Evolutionary conservation across 2,797 vertebrate species (phyloP), one percentile per base, ranked within the genome.

Genomic region (Labeo calbasu): DNA sequence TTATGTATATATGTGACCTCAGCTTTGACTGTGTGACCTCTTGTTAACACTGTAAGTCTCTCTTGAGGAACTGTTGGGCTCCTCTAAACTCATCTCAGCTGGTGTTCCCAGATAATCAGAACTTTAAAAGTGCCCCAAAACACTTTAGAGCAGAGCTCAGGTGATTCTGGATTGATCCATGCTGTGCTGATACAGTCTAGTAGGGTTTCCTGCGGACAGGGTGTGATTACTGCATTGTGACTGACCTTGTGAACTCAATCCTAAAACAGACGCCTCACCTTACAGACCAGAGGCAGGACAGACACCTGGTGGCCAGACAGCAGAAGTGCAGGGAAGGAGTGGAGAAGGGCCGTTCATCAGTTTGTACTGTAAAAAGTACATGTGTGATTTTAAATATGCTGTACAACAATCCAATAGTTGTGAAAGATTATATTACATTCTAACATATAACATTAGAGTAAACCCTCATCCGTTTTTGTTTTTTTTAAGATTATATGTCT

Each of bases 291-390:
- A 79, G 53, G 66, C 84, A 79, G 69, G 82, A 82, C 83, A 86
- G 88, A 87, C 87, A 84, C 87, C 90, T 86, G 85, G 84, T 90
- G 88, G 88, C 17, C 71, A 79, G 61, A 21, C n/a, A 46, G 61
- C 25, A 63, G 46, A 85, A 87, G 57, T 57, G 79, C 86, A 81
- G 10, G 14, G 15, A 43, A 55, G 5, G n/a, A 57, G n/a, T 71
- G 32, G 40, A 59, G 21, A 72, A 68, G 23, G 14, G 28, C 13
- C 59, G 21, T 82, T 50, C 57, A 46, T 40, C n/a, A 50, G 43
- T 61, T 61, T 63, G 68, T 51, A 50, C 25, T 72, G 40, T 43
- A 61, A 36, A 48, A 21, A 14, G 10, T 17, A 61, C 21, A 46
- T 14, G n/a, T 76, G 72, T 76, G 50, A 14, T 77, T 36, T 77